Evolutionary conservation across 2,888 invertebrate species (phyloP), one percentile per base, ranked within the genome.

Genomic region (Plagodis pulveraria): DNA sequence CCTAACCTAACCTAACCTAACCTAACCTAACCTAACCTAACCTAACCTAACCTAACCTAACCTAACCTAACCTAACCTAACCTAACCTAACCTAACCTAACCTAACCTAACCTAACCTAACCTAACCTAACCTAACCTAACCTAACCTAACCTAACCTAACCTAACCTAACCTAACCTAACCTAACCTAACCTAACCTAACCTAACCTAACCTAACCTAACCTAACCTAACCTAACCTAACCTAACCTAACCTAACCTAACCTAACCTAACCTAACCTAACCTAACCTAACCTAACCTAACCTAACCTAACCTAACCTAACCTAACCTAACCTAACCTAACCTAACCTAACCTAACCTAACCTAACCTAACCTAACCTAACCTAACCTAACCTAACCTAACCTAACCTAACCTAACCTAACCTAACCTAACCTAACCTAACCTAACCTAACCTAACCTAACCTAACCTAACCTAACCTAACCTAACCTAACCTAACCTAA

Each of bases 1-100:
- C 50, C 50, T 50, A 50, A 50, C 50, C 50, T 50, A 50, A 50
- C 50, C 50, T 50, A 50, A 50, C 50, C 50, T 50, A 50, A 50
- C 50, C 50, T 50, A 50, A 50, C 50, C 50, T 50, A 50, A 50
- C 50, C 50, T 50, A 50, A 50, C 50, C 50, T 38, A 40, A 38
- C 38, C 41, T 38, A 50, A 40, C 40, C 38, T 50, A 40, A 50
- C 50, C 38, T 50, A 40, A 40, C 50, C 40, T 38, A 38, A 50
- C 50, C 50, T 50, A 40, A 38, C 50, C 40, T 50, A 38, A 40
- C 40, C 50, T 40, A 40, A 50, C 50, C 50, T 38, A 40, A 50
- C 50, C 38, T 38, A 50, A 38, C 50, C 50, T 40, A 40, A 40
- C 40, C 46, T 46, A 53, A 53, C 53, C 53, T 45, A 44, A 45